phyloP scores from a whole-genome alignment of 2,797 vertebrate genomes.

The Microctenopoma stevenorrisi region DNA sequence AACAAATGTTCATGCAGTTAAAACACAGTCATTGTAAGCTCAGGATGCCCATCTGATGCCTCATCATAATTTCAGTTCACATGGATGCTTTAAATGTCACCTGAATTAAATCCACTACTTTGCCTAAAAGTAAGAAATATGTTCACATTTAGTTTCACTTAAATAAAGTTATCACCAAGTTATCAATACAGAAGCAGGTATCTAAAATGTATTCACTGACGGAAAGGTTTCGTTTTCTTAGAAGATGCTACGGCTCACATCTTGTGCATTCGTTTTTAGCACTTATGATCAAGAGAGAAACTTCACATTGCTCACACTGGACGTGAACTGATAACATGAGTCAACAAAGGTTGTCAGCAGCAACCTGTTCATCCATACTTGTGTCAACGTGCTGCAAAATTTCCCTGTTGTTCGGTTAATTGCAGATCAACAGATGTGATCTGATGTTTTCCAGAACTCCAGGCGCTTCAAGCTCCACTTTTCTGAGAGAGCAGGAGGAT shows the following conservation, averaged over 20 bases:
- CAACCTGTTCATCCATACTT: not conserved
- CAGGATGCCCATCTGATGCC: too few species aligned
- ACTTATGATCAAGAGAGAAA: not conserved
- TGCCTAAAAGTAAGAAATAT: too few species aligned
- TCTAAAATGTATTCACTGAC: not conserved
- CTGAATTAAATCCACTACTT: not conserved
- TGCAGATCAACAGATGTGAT: not conserved
- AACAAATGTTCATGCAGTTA: too few species aligned
- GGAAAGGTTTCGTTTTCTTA: not conserved
- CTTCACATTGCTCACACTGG: not conserved
- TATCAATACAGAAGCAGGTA: not conserved
- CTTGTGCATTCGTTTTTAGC: not conserved
- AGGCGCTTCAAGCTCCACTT: too few species aligned
- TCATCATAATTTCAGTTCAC: too few species aligned
- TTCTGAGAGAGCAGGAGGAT: not conserved
- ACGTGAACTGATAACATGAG: not conserved
- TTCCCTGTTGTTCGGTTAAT: not conserved
- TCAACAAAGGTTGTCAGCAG: conserved; percentile 1
- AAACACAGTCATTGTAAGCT: too few species aligned
- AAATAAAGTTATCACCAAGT: not conserved
- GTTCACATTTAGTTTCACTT: not conserved
- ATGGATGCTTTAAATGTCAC: too few species aligned
- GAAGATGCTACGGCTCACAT: not conserved
- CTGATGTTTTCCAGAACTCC: not conserved
- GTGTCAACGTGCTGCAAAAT: not conserved